phyloP scores from a whole-genome alignment of 2,888 invertebrate genomes.

The Drosophila falleni region DNA sequence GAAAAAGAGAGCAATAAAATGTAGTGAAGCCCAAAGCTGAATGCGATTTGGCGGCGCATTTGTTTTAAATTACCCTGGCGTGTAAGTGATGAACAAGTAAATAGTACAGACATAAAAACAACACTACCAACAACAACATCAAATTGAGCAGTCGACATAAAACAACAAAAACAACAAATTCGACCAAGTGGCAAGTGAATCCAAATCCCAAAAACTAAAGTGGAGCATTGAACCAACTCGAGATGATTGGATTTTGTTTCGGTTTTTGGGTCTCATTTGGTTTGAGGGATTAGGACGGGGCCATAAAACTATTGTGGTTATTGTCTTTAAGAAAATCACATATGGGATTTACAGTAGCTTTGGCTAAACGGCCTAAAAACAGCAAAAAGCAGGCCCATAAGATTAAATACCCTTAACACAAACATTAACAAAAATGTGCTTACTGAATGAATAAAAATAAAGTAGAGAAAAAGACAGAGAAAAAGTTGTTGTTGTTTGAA shows the following conservation, averaged over 20 bases:
- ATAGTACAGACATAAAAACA: slow-evolving; percentile 55
- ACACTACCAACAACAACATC: slow-evolving; percentile 36
- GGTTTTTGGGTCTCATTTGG: neutral
- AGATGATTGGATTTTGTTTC: slow-evolving; percentile 59
- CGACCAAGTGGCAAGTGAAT: slow-evolving; percentile 20
- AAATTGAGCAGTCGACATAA: slow-evolving; percentile 1
- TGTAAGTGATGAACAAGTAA: slow-evolving; percentile 80
- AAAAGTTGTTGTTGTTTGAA: too few species aligned
- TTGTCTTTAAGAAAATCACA: slow-evolving; percentile 49
- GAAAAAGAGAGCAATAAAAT: slow-evolving; percentile 60
- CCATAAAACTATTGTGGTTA: slow-evolving; percentile 70
- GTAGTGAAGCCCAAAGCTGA: slow-evolving; percentile 61
- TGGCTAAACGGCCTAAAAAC: neutral
- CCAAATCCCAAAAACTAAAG: slow-evolving; percentile 32
- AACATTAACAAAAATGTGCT: slow-evolving; percentile 1
- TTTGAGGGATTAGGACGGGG: slow-evolving; percentile 46
- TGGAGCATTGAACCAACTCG: slow-evolving; percentile 61
- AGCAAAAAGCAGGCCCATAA: neutral
- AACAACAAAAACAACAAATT: slow-evolving; percentile 8
- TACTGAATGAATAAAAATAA: neutral
- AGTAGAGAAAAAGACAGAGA: too few species aligned
- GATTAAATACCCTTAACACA: slow-evolving; percentile 19
- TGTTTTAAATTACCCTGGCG: slow-evolving; percentile 81
- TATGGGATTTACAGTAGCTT: slow-evolving; percentile 33
- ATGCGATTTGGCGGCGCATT: slow-evolving; percentile 80